Evolutionary conservation across 2,797 vertebrate genomes (phyloP).

Genomic region (Oryzias dopingdopingensis): DNA sequence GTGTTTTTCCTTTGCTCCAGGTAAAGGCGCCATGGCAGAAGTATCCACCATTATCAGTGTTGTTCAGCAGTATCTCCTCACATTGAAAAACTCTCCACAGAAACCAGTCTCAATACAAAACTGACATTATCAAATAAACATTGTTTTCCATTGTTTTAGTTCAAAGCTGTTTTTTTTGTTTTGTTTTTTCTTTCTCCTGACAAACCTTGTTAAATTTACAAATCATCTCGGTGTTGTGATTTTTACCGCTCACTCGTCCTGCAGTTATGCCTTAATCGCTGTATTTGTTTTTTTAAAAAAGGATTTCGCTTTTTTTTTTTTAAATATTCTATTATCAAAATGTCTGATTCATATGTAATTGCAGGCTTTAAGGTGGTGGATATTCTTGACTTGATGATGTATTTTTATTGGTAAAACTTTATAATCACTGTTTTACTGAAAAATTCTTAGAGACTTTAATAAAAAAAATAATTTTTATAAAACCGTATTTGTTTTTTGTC

Average conservation of each 20-base stretch:
- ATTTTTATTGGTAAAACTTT: neutral
- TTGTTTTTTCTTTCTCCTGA: too few species aligned
- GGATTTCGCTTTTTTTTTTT: neutral
- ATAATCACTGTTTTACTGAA: neutral
- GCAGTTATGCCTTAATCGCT: too few species aligned
- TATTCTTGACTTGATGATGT: neutral
- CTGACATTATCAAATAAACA: neutral
- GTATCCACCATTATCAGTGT: conserved; percentile 82
- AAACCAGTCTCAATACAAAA: conserved; percentile 4
- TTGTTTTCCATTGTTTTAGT: neutral
- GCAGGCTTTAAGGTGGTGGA: neutral
- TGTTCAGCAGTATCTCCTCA: conserved; percentile 71
- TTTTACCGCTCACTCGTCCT: too few species aligned
- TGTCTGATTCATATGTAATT: neutral
- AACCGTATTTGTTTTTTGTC: too few species aligned
- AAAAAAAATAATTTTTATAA: too few species aligned
- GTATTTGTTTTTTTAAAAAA: neutral
- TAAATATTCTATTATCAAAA: too few species aligned
- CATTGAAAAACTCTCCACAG: conserved; percentile 37
- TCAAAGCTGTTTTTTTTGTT: too few species aligned
- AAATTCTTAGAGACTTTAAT: neutral
- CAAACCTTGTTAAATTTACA: too few species aligned
- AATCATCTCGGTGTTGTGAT: too few species aligned
- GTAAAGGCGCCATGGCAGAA: conserved; percentile 94
- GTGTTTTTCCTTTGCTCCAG: conserved; percentile 67